Evolutionary conservation across 1,140 invertebrate genomes (phyloP).

Genomic region (Camponotus pennsylvanicus): DNA sequence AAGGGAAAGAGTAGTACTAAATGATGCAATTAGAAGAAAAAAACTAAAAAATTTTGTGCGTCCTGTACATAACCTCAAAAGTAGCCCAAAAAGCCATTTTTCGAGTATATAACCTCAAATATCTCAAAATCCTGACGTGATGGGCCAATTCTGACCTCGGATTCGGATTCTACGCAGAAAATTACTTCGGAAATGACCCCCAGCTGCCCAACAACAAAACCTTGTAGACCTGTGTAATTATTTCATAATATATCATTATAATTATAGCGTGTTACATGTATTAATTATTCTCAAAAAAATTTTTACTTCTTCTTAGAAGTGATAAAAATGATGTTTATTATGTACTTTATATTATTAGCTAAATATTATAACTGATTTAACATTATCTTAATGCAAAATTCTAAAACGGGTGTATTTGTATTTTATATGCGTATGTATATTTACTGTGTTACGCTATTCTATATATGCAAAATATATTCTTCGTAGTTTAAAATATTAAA

Average conservation of each 20-base stretch:
- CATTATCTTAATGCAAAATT: not conserved
- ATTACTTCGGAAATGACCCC: too few relatives aligned
- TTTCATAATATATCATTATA: constrained; percentile 6
- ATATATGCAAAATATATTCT: not conserved
- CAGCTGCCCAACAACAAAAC: too few relatives aligned
- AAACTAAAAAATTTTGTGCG: too few relatives aligned
- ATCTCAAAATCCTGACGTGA: too few relatives aligned
- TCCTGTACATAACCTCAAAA: too few relatives aligned
- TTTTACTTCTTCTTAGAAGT: not conserved
- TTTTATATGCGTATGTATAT: constrained; percentile 4
- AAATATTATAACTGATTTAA: constrained; percentile 36
- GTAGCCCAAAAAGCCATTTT: too few relatives aligned
- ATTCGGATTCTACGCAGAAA: too few relatives aligned
- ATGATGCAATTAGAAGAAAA: too few relatives aligned
- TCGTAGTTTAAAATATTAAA: not conserved
- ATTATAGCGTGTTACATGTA: not conserved
- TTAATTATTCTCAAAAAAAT: not conserved
- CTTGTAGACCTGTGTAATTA: too few relatives aligned
- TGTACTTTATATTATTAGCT: not conserved
- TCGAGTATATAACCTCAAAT: too few relatives aligned
- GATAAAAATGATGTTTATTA: not conserved
- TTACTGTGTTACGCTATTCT: not conserved
- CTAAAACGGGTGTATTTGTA: not conserved
- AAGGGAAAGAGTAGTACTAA: too few relatives aligned
- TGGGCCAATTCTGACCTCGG: too few relatives aligned